phyloP scores from a whole-genome alignment of 2,888 invertebrate species.

The Apotomis capreana region DNA sequence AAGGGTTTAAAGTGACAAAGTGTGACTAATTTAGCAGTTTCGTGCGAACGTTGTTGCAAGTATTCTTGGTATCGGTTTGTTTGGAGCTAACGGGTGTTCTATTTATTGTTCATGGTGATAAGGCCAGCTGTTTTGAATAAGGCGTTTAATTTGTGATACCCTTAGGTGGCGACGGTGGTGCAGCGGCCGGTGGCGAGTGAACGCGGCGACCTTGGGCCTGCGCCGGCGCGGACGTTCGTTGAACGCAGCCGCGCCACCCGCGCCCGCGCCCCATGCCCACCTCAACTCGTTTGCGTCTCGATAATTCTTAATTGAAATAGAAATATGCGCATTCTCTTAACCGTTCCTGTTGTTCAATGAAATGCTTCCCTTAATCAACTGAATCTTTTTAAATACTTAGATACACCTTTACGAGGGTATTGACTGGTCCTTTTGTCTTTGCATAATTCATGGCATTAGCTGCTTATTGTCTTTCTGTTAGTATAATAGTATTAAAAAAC shows the following conservation, averaged over 20 bases:
- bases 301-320: slow-evolving; percentile 55
- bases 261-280: slow-evolving; percentile 44
- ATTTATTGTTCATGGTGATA: slow-evolving; percentile 24
- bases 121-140: slow-evolving; percentile 21
- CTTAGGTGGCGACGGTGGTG: slow-evolving; percentile 52
- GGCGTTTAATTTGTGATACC: slow-evolving; percentile 42
- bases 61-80: not conserved
- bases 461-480: not conserved
- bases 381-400: not conserved
- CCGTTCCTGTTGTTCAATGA: slow-evolving; percentile 13
- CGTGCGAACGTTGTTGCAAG: not conserved
- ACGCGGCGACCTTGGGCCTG: slow-evolving; percentile 79
- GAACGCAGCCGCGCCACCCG: slow-evolving; percentile 65
- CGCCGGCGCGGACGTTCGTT: slow-evolving; percentile 82
- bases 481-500: too few relatives aligned
- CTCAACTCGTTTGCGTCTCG: slow-evolving; percentile 61
- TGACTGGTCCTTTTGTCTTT: not conserved
- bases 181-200: slow-evolving; percentile 54
- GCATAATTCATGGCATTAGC: not conserved
- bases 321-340: slow-evolving; percentile 35
- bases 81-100: slow-evolving; percentile 4
- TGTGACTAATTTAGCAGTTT: slow-evolving; percentile 2
- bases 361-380: not conserved
- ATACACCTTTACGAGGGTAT: too few relatives aligned
- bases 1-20: slow-evolving; percentile 45